Conservation (phyloP, 2,113 vertebrate genomes). For the Pitta sordida region DNA sequence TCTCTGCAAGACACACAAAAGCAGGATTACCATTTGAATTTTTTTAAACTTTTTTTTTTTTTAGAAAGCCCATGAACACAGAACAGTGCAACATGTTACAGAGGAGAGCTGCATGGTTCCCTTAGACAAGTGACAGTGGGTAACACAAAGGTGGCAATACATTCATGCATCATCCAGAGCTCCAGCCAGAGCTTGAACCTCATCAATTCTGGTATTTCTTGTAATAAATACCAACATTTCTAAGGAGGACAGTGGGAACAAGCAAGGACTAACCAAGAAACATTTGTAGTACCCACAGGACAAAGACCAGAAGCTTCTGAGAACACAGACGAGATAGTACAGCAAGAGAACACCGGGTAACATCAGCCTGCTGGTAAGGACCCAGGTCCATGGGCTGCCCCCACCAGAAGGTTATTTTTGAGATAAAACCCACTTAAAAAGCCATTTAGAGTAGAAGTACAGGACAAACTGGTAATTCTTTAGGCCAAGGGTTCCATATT, state of each 20-base stretch:
- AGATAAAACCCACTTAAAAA: not conserved
- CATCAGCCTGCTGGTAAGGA: not conserved
- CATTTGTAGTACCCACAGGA: not conserved
- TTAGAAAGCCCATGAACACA: not conserved
- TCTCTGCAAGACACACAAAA: not conserved
- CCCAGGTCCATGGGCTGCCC: not conserved
- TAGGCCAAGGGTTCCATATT: not conserved
- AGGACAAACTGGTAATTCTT: not conserved
- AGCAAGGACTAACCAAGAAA: not conserved
- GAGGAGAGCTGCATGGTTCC: not conserved
- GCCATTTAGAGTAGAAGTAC: not conserved
- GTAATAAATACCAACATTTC: not conserved
- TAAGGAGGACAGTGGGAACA: not conserved
- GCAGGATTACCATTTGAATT: not conserved
- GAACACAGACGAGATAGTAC: not conserved
- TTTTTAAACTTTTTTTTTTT: not conserved
- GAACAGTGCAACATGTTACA: not conserved
- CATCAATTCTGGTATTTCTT: not conserved
- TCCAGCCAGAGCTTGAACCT: not conserved
- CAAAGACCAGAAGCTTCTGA: not conserved
- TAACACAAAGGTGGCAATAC: not conserved
- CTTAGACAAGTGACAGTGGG: not conserved
- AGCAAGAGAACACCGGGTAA: not conserved
- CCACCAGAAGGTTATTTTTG: not conserved
- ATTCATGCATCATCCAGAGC: not conserved